Evolutionary conservation across 2,888 invertebrate species (phyloP).

Genomic region (Branchipolynoe longqiensis): DNA sequence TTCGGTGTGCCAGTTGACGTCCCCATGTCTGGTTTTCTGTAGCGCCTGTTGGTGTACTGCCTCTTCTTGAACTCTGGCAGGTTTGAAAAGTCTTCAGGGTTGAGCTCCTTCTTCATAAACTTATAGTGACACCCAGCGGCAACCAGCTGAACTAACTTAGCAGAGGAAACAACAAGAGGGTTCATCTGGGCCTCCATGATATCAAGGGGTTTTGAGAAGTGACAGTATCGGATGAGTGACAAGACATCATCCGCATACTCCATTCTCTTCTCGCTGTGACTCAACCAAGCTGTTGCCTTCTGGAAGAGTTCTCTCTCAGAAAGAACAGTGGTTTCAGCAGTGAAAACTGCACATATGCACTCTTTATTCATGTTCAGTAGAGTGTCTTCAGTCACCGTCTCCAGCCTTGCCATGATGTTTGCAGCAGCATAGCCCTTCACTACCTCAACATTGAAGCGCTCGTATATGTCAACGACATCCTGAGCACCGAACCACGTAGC

Average conservation of each 20-base stretch:
- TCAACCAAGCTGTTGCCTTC: background rate
- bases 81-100: slow-evolving; percentile 26
- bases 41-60: slow-evolving; percentile 33
- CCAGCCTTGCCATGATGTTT: slow-evolving; percentile 22
- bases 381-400: background rate
- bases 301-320: slow-evolving; percentile 43
- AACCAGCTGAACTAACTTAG: background rate
- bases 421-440: slow-evolving; percentile 41
- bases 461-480: slow-evolving; percentile 24
- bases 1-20: background rate
- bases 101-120: slow-evolving; percentile 45
- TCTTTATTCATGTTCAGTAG: background rate
- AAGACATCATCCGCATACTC: background rate
- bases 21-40: background rate
- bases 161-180: background rate
- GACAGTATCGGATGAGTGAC: slow-evolving; percentile 17
- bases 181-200: slow-evolving; percentile 45
- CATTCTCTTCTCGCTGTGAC: background rate
- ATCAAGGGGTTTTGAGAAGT: slow-evolving; percentile 17
- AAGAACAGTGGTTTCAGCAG: background rate
- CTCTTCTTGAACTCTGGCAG: slow-evolving; percentile 45
- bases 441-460: slow-evolving; percentile 19
- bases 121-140: slow-evolving; percentile 43
- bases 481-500: background rate
- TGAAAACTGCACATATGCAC: slow-evolving; percentile 8